Evolutionary conservation across 2,888 invertebrate genomes (phyloP).

Genomic region (Heliconius sara): DNA sequence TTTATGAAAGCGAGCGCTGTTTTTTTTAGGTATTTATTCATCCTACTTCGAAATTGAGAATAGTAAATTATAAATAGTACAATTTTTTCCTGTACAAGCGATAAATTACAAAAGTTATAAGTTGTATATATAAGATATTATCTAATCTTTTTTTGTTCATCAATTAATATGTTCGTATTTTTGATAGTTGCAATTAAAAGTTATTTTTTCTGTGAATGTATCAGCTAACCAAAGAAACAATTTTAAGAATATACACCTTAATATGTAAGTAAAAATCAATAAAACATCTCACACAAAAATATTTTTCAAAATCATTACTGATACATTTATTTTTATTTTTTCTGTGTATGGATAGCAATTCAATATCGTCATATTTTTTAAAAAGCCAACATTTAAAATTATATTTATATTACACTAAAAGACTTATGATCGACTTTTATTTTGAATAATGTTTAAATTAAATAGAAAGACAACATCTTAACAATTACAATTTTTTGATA

Average conservation of each 20-base stretch:
- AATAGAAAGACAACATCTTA: too few species aligned
- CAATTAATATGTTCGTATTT: too few species aligned
- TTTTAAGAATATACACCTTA: not conserved
- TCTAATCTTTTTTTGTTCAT: not conserved
- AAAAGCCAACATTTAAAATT: not conserved
- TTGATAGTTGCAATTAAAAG: too few species aligned
- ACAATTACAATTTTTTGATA: too few species aligned
- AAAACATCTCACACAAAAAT: too few species aligned
- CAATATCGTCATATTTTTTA: not conserved
- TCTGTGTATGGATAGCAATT: not conserved
- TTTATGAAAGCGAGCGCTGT: not conserved
- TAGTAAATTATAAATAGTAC: not conserved
- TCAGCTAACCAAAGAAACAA: not conserved
- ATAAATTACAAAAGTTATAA: not conserved
- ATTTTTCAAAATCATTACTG: not conserved
- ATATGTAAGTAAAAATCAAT: not conserved
- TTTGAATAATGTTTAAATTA: not conserved
- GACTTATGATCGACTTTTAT: not conserved
- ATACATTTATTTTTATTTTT: not conserved
- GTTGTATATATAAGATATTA: not conserved
- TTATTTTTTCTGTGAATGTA: too few species aligned
- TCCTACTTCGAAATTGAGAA: not conserved
- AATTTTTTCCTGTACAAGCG: not conserved
- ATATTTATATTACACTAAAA: not conserved
- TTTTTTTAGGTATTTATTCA: not conserved